Percentiles rank a stretch among this genome's conserved stretches.
phyloP scores from a whole-genome alignment of 2,888 invertebrate species.

The Elysia crispata region DNA sequence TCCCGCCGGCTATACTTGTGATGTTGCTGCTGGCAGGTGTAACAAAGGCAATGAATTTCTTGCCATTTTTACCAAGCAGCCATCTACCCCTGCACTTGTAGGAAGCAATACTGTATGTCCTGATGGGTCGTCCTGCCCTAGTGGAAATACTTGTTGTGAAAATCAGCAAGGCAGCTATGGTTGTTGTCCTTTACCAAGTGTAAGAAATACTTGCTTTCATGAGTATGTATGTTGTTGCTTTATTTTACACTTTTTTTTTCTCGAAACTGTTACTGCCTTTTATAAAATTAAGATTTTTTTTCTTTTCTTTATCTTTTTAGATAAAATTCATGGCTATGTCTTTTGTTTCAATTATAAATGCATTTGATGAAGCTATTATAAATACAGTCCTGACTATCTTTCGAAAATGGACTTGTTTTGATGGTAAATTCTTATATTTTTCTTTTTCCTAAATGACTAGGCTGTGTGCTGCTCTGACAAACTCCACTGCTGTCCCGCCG shows the following conservation, averaged over 20 bases:
- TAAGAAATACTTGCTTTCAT: constrained; percentile 50
- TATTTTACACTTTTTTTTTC: no score
- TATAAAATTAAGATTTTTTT: no score
- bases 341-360: no score
- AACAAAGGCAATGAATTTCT: neutral
- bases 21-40: constrained; percentile 56
- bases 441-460: no score
- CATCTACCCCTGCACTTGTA: neutral
- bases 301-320: no score
- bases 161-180: constrained; percentile 62
- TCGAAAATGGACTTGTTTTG: no score
- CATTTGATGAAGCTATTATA: no score
- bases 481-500: constrained; percentile 72
- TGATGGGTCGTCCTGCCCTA: constrained; percentile 55
- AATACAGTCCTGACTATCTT: no score
- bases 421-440: no score
- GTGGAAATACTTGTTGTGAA: constrained; percentile 70
- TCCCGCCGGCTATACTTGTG: constrained; percentile 57
- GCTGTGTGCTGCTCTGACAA: constrained; percentile 73
- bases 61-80: constrained; percentile 12
- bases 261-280: no score
- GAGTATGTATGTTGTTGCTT: neutral
- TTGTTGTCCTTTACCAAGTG: constrained; percentile 69
- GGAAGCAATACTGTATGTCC: no score
- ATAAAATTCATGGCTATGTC: no score